A percentile compares a stretch with the other conserved stretches of the same genome.
Evolutionary conservation across 2,113 vertebrate species (phyloP).

Genomic region (Tyrannus savana): DNA sequence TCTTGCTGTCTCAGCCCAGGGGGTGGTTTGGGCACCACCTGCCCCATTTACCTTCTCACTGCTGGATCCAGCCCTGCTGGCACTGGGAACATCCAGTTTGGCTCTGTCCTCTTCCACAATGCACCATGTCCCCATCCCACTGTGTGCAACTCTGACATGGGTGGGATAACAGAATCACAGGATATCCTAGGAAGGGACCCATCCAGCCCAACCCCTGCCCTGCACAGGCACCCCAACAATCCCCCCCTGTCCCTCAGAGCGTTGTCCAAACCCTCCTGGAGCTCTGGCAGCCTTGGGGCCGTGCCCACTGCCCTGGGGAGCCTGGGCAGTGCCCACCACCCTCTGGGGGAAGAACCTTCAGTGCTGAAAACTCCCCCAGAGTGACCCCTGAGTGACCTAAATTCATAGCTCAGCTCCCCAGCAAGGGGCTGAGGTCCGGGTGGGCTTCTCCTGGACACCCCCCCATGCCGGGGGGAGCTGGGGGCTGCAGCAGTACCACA

Average conservation of each 20-base stretch:
- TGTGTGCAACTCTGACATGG: accelerated
- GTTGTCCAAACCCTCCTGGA: neutral
- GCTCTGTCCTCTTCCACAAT: accelerated
- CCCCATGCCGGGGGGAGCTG: neutral
- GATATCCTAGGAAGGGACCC: too few species aligned
- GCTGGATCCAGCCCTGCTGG: neutral
- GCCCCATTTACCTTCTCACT: neutral
- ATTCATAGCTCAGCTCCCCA: neutral
- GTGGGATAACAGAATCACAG: neutral
- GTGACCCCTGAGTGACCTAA: neutral
- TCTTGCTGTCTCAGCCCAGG: accelerated
- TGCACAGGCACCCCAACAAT: neutral
- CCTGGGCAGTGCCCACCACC: neutral
- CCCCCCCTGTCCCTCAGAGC: neutral
- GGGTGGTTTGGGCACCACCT: neutral
- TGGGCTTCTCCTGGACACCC: neutral
- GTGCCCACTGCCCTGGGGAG: neutral
- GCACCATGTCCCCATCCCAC: accelerated
- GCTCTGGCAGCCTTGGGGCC: neutral
- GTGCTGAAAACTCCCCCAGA: neutral
- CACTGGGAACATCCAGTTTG: neutral
- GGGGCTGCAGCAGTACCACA: neutral
- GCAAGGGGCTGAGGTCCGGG: neutral
- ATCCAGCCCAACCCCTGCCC: accelerated
- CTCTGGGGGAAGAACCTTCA: neutral